A percentile compares a stretch with the other conserved stretches of the same genome.
These are phyloP conservation scores for Tenebrio molitor DNA, from an alignment of 1,140 invertebrate species.

Conservation along the genomic window DNA sequence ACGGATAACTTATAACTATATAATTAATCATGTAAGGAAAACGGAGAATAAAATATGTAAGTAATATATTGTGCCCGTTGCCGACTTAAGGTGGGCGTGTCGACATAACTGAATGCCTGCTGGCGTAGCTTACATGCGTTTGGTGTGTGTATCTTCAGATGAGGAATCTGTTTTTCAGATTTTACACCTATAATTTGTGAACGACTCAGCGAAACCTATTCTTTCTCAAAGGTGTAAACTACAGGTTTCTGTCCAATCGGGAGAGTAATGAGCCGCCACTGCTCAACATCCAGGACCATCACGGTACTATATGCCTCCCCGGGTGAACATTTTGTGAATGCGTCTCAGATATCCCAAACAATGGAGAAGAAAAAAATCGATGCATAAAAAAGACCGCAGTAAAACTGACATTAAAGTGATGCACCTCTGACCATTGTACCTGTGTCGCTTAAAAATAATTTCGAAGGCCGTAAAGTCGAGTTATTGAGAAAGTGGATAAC, in stretches of 20 bases:
- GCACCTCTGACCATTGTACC: background rate
- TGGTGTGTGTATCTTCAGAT: too few species aligned
- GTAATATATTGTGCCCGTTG: background rate
- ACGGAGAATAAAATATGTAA: background rate
- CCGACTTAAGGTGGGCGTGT: background rate
- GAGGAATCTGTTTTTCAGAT: too few species aligned
- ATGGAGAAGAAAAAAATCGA: background rate
- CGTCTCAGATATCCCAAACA: background rate
- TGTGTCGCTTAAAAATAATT: slow-evolving; percentile 21
- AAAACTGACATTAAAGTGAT: background rate
- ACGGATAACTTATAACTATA: background rate
- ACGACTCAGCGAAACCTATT: too few species aligned
- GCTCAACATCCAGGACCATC: background rate
- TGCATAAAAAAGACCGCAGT: background rate
- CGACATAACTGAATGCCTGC: background rate
- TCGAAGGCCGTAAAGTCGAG: slow-evolving; percentile 7
- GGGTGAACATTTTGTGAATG: background rate
- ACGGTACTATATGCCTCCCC: background rate
- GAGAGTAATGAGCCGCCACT: background rate
- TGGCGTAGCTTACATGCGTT: background rate
- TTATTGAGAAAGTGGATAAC: background rate
- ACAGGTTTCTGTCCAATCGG: too few species aligned
- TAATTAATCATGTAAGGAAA: background rate
- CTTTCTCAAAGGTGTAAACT: too few species aligned
- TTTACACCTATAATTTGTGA: too few species aligned